These are phyloP conservation scores for Aspidiotus rigidus DNA, from an alignment of 2,888 invertebrate species.

Conservation along the genomic window DNA sequence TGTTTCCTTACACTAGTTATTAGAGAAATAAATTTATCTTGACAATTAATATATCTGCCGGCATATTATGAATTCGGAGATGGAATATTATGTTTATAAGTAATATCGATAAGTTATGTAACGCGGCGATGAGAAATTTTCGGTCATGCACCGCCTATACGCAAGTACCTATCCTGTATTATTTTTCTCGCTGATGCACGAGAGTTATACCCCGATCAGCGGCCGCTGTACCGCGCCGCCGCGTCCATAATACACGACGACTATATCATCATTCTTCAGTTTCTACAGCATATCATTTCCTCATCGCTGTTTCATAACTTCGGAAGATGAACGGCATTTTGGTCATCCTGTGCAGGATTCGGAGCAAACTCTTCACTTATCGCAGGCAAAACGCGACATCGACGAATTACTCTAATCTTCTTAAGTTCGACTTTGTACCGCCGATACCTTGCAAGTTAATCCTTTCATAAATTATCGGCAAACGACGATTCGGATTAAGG, in stretches of 20 bases:
- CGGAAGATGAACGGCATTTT: too few species aligned
- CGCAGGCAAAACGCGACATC: slow-evolving; percentile 23
- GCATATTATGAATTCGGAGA: slow-evolving; percentile 4
- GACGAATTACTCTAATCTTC: slow-evolving; percentile 28
- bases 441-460: background rate
- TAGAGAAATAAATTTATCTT: slow-evolving; percentile 27
- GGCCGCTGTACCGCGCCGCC: background rate
- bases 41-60: slow-evolving; percentile 32
- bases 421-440: slow-evolving; percentile 29
- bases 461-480: slow-evolving; percentile 26
- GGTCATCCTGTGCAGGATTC: background rate
- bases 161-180: background rate
- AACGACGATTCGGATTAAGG: slow-evolving; percentile 1
- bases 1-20: slow-evolving; percentile 28
- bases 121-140: slow-evolving; percentile 3
- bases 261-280: too few species aligned
- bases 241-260: background rate
- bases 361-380: background rate
- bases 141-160: slow-evolving; percentile 6
- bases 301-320: too few species aligned
- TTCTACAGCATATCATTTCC: too few species aligned
- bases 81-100: background rate
- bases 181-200: too few species aligned
- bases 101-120: background rate
- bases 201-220: background rate